phyloP scores from a whole-genome alignment of 2,888 invertebrate species.

The Anticlea derivata region DNA sequence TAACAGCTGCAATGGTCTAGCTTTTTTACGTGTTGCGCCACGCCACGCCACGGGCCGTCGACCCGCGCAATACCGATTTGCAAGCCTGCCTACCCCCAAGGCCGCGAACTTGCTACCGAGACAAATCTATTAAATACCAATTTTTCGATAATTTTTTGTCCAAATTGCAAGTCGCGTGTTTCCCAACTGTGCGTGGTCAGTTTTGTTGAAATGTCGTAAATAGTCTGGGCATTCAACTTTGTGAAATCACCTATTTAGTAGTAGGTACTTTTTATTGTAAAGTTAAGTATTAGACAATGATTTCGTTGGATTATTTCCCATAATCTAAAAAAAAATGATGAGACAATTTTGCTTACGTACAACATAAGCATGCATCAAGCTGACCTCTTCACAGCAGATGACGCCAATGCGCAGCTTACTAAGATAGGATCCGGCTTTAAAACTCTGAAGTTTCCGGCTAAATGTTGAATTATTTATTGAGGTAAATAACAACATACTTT shows the following conservation, averaged over 20 bases:
- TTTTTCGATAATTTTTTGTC: slow-evolving; percentile 31
- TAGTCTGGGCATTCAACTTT: slow-evolving; percentile 21
- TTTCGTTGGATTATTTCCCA: too few species aligned
- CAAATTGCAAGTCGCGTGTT: slow-evolving; percentile 34
- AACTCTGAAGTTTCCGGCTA: slow-evolving; percentile 8
- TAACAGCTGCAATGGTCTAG: slow-evolving; percentile 16
- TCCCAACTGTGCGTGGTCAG: slow-evolving; percentile 33
- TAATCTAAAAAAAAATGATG: too few species aligned
- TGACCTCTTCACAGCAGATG: neutral
- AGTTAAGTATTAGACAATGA: too few species aligned
- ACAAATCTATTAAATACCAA: slow-evolving; percentile 63
- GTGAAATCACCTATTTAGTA: slow-evolving; percentile 22
- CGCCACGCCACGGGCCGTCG: slow-evolving; percentile 58
- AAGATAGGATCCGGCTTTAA: slow-evolving; percentile 1
- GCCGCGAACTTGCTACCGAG: slow-evolving; percentile 67
- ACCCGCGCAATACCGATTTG: slow-evolving; percentile 55
- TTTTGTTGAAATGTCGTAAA: slow-evolving; percentile 15
- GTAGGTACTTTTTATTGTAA: too few species aligned
- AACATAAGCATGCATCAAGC: too few species aligned
- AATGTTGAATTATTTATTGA: neutral
- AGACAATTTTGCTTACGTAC: too few species aligned
- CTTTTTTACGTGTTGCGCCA: slow-evolving; percentile 44
- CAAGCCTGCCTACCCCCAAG: slow-evolving; percentile 50
- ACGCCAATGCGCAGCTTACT: neutral
- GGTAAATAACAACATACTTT: neutral